A percentile compares a stretch with the other conserved stretches of the same genome.
These are phyloP conservation scores for Priocnemis perturbator DNA, from an alignment of 2,888 invertebrate species.

Conservation along the genomic window DNA sequence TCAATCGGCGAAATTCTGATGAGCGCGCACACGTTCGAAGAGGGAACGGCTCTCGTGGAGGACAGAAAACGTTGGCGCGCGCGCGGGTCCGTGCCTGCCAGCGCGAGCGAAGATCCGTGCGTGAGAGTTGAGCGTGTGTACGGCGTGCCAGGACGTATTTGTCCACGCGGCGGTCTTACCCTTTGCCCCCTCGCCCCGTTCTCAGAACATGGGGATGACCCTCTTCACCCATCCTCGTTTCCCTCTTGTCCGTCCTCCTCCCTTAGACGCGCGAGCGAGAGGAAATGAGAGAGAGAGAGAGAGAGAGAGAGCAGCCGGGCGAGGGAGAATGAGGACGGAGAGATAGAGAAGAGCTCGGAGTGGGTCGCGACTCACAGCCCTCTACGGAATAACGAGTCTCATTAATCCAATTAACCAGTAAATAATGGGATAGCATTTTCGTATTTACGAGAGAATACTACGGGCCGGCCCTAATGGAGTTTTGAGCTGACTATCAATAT, in stretches of 20 bases:
- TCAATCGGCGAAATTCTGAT: slow-evolving; percentile 36
- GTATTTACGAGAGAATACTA: slow-evolving; percentile 74
- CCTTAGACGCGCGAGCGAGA: slow-evolving; percentile 1
- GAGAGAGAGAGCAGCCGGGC: slow-evolving; percentile 16
- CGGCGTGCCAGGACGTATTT: slow-evolving; percentile 52
- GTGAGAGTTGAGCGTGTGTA: slow-evolving; percentile 17
- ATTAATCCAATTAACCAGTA: slow-evolving; percentile 76
- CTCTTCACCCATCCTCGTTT: slow-evolving; percentile 30
- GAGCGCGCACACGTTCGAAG: slow-evolving; percentile 13
- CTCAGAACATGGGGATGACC: slow-evolving; percentile 16
- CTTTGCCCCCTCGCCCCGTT: slow-evolving; percentile 39
- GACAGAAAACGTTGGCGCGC: slow-evolving; percentile 12
- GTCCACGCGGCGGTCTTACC: slow-evolving; percentile 58
- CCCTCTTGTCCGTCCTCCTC: slow-evolving; percentile 35
- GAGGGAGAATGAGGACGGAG: slow-evolving; percentile 26
- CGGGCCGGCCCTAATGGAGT: slow-evolving; percentile 73
- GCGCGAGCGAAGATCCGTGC: slow-evolving; percentile 5
- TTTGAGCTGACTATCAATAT: slow-evolving; percentile 76
- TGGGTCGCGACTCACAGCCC: slow-evolving; percentile 62
- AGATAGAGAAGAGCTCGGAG: slow-evolving; percentile 11
- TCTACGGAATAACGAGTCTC: slow-evolving; percentile 74
- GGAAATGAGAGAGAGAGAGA: slow-evolving; percentile 6
- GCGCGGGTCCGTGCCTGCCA: slow-evolving; percentile 2
- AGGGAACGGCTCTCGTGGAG: slow-evolving; percentile 12
- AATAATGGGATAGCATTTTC: slow-evolving; percentile 75